Evolutionary conservation across 2,888 invertebrate genomes (phyloP).

Genomic region (Lithosia quadra): DNA sequence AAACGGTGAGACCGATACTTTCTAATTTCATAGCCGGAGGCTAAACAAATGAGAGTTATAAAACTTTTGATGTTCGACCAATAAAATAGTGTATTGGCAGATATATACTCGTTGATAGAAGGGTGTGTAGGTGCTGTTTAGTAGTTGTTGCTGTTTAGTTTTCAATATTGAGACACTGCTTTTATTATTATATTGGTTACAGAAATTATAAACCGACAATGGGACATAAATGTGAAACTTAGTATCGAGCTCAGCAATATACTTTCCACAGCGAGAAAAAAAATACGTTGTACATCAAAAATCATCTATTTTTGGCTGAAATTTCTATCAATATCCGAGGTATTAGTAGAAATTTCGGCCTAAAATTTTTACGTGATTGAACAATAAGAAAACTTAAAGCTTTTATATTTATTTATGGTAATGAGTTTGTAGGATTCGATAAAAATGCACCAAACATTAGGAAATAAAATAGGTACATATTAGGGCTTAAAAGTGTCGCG

Average conservation of each 20-base stretch:
- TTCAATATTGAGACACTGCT: constrained; percentile 29
- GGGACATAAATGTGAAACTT: constrained; percentile 1
- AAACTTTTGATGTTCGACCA: constrained; percentile 69
- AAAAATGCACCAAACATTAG: too few species aligned
- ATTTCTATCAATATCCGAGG: too few species aligned
- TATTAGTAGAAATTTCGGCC: not conserved
- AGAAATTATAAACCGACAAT: constrained; percentile 3
- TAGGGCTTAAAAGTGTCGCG: too few species aligned
- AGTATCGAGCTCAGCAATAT: not conserved
- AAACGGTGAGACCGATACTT: constrained; percentile 68
- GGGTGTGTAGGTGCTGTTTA: too few species aligned
- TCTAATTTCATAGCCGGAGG: constrained; percentile 83
- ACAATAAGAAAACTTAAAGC: too few species aligned
- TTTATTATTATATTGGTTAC: constrained; percentile 1
- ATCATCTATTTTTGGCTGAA: too few species aligned
- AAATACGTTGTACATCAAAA: not conserved
- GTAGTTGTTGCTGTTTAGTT: not conserved
- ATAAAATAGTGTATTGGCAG: constrained; percentile 44
- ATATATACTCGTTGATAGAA: constrained; percentile 5
- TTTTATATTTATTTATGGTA: too few species aligned
- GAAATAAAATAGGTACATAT: too few species aligned
- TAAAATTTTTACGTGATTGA: not conserved
- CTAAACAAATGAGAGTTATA: constrained; percentile 77
- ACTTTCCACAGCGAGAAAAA: not conserved
- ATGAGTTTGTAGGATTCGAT: too few species aligned